phyloP scores from a whole-genome alignment of 2,113 vertebrate genomes.

The Pelmatolapia mariae region DNA sequence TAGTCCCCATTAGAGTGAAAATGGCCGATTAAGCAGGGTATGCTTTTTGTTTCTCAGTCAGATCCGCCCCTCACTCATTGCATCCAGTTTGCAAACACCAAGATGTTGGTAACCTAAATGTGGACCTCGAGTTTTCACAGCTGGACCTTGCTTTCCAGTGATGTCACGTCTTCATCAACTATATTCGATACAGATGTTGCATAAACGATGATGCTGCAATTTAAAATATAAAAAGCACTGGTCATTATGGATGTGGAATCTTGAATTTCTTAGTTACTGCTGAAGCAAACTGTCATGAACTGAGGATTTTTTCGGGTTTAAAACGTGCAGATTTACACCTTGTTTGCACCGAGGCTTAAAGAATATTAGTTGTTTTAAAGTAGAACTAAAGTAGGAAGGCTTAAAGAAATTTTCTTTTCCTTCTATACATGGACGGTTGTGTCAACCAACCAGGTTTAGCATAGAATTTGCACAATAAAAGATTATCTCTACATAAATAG shows the following conservation, averaged over 20 bases:
- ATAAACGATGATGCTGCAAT: not conserved
- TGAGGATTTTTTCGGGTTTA: not conserved
- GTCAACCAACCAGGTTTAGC: not conserved
- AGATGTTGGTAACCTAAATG: not conserved
- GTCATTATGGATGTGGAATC: not conserved
- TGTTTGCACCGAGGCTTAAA: not conserved
- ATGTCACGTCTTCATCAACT: not conserved
- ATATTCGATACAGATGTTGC: not conserved
- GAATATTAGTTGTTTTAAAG: not conserved
- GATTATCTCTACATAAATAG: not conserved
- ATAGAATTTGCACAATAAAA: not conserved
- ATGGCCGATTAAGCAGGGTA: not conserved
- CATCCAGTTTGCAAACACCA: not conserved
- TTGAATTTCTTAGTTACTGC: no score
- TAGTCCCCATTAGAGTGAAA: not conserved
- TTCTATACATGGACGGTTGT: not conserved
- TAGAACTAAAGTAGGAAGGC: not conserved
- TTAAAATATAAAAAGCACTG: not conserved
- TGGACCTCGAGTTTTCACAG: not conserved
- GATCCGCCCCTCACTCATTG: not conserved
- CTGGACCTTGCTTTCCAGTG: not conserved
- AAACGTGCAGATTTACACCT: not conserved
- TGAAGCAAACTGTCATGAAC: not conserved
- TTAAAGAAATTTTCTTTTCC: rapidly evolving
- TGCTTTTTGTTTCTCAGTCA: not conserved